Evolutionary conservation across 2,888 invertebrate species (phyloP).

Genomic region (Cremastinae sp.): DNA sequence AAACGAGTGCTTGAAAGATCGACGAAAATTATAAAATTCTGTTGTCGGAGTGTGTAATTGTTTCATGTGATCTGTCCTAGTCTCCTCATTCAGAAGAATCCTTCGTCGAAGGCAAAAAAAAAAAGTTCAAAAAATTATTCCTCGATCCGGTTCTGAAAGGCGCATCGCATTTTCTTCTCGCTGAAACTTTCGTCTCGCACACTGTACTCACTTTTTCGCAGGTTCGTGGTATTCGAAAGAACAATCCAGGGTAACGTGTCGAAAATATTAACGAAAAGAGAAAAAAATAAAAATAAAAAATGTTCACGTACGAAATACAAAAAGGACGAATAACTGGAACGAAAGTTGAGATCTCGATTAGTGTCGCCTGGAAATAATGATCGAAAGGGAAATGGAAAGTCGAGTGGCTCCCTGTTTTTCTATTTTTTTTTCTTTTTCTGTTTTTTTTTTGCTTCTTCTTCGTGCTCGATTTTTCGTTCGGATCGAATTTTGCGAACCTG

Average conservation of each 20-base stretch:
- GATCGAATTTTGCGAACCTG: constrained; percentile 84
- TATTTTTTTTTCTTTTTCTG: constrained; percentile 75
- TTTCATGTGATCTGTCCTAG: constrained; percentile 66
- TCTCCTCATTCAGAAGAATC: constrained; percentile 39
- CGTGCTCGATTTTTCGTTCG: constrained; percentile 7
- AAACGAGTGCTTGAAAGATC: constrained; percentile 15
- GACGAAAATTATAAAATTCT: constrained; percentile 48
- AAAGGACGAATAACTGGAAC: constrained; percentile 26
- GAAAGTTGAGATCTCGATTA: constrained; percentile 3
- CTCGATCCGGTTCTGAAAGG: no score
- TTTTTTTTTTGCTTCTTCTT: constrained; percentile 75
- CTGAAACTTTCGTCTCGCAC: constrained; percentile 67
- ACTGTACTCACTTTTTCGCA: constrained; percentile 70
- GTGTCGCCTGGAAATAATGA: neutral
- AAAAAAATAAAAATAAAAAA: constrained; percentile 31
- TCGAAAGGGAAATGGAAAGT: neutral
- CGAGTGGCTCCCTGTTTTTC: constrained; percentile 65
- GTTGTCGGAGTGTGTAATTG: constrained; percentile 66
- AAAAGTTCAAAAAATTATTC: no score
- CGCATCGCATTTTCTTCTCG: constrained; percentile 44
- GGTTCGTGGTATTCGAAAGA: constrained; percentile 45
- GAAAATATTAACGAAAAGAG: constrained; percentile 19
- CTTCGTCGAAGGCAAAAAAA: no score
- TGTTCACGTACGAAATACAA: neutral
- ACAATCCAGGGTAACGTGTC: constrained; percentile 31